Percentiles rank a stretch among this genome's conserved stretches.
phyloP scores from a whole-genome alignment of 2,888 invertebrate species.

The Acrocera orbiculus region DNA sequence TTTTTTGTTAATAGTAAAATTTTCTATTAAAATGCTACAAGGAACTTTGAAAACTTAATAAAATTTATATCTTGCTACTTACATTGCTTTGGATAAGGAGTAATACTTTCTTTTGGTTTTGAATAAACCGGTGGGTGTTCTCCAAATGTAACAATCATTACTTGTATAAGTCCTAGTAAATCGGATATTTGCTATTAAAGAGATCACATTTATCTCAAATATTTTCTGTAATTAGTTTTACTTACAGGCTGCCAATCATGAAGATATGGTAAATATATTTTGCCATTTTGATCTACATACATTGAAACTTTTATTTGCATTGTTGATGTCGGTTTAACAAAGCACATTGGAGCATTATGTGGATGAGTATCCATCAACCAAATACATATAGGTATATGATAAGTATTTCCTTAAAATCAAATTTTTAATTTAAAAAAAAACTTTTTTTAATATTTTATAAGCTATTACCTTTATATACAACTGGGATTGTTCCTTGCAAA shows the following conservation, averaged over 20 bases:
- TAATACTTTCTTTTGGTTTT: constrained; percentile 39
- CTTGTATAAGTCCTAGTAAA: constrained; percentile 71
- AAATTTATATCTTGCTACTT: neutral
- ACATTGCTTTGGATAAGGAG: constrained; percentile 35
- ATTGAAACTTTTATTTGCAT: constrained; percentile 93
- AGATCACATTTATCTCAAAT: constrained; percentile 7
- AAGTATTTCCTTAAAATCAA: constrained; percentile 44
- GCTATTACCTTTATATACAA: constrained; percentile 58
- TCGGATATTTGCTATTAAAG: constrained; percentile 49
- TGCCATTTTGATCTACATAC: constrained; percentile 89
- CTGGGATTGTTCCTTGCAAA: constrained; percentile 83
- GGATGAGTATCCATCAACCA: constrained; percentile 98
- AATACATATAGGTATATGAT: constrained; percentile 93
- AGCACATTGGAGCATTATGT: constrained; percentile 85
- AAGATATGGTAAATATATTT: constrained; percentile 89
- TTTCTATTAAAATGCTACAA: too few relatives aligned
- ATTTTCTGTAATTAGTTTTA: constrained; percentile 1
- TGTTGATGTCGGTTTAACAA: constrained; percentile 81
- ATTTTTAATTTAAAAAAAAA: constrained; percentile 3
- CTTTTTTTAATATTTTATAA: neutral
- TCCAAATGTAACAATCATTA: constrained; percentile 83
- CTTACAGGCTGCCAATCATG: constrained; percentile 78
- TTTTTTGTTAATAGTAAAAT: too few relatives aligned
- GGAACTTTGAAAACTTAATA: too few relatives aligned
- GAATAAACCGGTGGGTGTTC: constrained; percentile 90